phyloP scores from a whole-genome alignment of 1,140 invertebrate species.

The Halyomorpha halys region DNA sequence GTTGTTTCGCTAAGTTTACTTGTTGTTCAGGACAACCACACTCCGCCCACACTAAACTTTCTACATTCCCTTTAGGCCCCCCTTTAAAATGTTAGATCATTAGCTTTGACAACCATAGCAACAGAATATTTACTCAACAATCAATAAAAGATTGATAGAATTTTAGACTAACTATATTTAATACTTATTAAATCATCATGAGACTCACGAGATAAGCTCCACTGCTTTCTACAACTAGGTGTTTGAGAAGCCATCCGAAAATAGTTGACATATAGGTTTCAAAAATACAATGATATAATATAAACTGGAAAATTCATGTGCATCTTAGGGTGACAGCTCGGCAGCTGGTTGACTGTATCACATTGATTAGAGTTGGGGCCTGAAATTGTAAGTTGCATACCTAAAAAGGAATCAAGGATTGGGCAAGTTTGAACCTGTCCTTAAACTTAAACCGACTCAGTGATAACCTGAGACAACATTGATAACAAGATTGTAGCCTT shows the following conservation, averaged over 20 bases:
- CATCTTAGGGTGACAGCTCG: too few relatives aligned
- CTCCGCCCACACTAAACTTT: constrained; percentile 3
- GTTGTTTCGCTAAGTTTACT: constrained; percentile 1
- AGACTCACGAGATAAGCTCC: constrained; percentile 1
- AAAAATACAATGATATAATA: too few relatives aligned
- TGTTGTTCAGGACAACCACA: constrained; percentile 6
- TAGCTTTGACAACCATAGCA: not conserved
- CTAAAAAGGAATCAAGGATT: not conserved
- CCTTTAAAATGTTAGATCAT: not conserved
- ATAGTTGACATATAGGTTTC: too few relatives aligned
- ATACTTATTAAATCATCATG: not conserved
- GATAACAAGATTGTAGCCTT: too few relatives aligned
- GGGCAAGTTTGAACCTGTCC: not conserved
- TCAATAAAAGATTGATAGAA: too few relatives aligned
- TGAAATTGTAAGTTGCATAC: not conserved
- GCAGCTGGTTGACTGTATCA: too few relatives aligned
- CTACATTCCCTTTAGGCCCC: not conserved
- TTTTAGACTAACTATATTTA: not conserved
- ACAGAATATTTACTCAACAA: not conserved
- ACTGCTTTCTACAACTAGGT: constrained; percentile 1
- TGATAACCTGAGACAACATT: too few relatives aligned
- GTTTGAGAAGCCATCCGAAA: constrained; percentile 9
- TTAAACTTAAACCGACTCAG: not conserved
- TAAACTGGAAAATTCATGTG: too few relatives aligned
- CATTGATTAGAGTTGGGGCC: too few relatives aligned